A percentile compares a stretch with the other conserved stretches of the same genome.
These are phyloP conservation scores for Pangasianodon hypophthalmus DNA, from an alignment of 2,113 vertebrate species.

Conservation along the genomic window DNA sequence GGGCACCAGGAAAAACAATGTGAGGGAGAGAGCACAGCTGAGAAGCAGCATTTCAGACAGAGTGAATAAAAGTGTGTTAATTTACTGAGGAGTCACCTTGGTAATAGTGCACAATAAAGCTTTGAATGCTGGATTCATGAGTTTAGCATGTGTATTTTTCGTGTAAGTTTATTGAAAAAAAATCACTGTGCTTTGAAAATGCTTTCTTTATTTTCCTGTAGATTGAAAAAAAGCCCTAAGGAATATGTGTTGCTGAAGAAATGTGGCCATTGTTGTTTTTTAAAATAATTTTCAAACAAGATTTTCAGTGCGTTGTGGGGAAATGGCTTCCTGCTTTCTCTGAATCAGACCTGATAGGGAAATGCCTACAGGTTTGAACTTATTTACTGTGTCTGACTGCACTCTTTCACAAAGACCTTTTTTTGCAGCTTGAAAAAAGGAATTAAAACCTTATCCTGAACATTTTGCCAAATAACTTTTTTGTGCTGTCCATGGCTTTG, in stretches of 20 bases:
- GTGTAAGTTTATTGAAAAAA: not conserved
- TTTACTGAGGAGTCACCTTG: conserved; percentile 9
- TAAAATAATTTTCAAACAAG: not conserved
- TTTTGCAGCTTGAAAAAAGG: not conserved
- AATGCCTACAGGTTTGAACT: not conserved
- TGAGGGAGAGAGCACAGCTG: not conserved
- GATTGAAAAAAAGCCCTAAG: not conserved
- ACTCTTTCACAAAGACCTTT: not conserved
- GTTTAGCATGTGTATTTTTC: not conserved
- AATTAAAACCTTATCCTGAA: not conserved
- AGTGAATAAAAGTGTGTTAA: not conserved
- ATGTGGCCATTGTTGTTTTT: not conserved
- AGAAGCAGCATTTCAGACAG: not conserved
- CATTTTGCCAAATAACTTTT: not conserved
- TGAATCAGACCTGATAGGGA: not conserved
- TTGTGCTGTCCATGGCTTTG: not conserved
- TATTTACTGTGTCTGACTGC: not conserved
- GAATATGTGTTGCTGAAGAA: not conserved
- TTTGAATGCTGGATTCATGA: not conserved
- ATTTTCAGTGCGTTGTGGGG: not conserved
- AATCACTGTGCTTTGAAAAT: not conserved
- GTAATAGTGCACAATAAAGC: not conserved
- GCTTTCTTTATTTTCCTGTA: not conserved
- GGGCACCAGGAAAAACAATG: not conserved
- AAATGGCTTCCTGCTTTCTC: not conserved